These are phyloP conservation scores for Acanthosepion esculentum DNA, from an alignment of 2,888 invertebrate genomes.

Conservation along the genomic window DNA sequence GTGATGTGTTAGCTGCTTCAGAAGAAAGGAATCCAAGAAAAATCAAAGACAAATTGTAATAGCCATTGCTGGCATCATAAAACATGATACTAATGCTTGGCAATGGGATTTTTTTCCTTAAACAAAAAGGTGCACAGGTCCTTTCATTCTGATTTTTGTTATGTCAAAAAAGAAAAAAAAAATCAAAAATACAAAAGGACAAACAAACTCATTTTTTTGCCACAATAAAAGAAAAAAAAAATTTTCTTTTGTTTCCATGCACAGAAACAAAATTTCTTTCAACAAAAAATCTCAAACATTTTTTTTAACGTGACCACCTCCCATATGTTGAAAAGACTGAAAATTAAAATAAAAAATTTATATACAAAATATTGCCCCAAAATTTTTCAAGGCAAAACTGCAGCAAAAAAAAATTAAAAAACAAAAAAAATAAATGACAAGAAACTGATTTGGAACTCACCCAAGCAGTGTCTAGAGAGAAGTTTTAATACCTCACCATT, in stretches of 20 bases:
- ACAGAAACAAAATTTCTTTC: not conserved
- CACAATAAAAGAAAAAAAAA: not conserved
- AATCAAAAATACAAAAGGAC: not conserved
- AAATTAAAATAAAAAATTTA: not conserved
- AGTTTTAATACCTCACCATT: slow-evolving; percentile 46
- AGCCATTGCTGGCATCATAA: not conserved
- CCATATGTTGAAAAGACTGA: not conserved
- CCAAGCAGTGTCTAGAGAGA: slow-evolving; percentile 46
- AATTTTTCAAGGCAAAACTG: slow-evolving; percentile 21
- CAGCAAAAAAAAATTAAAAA: not conserved
- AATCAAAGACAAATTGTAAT: slow-evolving; percentile 33
- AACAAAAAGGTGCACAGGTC: slow-evolving; percentile 25
- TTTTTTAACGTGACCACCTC: not conserved
- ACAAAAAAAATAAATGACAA: not conserved
- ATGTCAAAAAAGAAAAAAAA: not conserved
- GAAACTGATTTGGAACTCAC: slow-evolving; percentile 15
- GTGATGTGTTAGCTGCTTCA: slow-evolving; percentile 37
- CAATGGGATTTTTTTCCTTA: not conserved
- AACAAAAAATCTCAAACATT: not conserved
- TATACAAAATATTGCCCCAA: not conserved
- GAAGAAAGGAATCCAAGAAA: slow-evolving; percentile 3
- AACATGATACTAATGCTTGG: not conserved
- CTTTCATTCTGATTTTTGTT: slow-evolving; percentile 8
- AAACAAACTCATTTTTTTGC: not conserved
- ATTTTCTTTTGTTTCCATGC: not conserved